These are phyloP conservation scores for Helicoverpa assulta DNA, from an alignment of 2,888 invertebrate genomes.

Conservation along the genomic window DNA sequence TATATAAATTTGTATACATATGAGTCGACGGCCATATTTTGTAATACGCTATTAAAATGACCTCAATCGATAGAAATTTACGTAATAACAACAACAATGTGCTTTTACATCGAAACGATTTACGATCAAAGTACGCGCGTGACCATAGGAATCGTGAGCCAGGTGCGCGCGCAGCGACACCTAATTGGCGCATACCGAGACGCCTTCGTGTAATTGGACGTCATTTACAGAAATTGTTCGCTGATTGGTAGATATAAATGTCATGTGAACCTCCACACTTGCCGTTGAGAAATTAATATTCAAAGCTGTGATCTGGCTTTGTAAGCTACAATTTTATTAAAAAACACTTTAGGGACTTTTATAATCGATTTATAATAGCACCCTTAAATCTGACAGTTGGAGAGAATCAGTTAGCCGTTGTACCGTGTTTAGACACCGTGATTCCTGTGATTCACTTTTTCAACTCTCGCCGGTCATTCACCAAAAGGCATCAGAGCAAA, in stretches of 20 bases:
- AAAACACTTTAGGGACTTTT: slow-evolving; percentile 9
- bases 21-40: slow-evolving; percentile 41
- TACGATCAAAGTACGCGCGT: slow-evolving; percentile 80
- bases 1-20: slow-evolving; percentile 29
- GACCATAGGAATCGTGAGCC: slow-evolving; percentile 84
- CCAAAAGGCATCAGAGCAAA: slow-evolving; percentile 83
- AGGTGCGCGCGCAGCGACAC: slow-evolving; percentile 83
- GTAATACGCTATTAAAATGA: slow-evolving; percentile 60
- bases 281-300: slow-evolving; percentile 54
- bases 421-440: slow-evolving; percentile 82
- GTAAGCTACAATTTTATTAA: slow-evolving; percentile 6
- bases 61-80: slow-evolving; percentile 69
- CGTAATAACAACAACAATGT: slow-evolving; percentile 70
- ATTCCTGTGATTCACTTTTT: slow-evolving; percentile 88
- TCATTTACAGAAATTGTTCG: slow-evolving; percentile 83
- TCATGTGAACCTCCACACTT: slow-evolving; percentile 69
- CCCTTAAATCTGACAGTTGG: slow-evolving; percentile 58
- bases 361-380: slow-evolving; percentile 51
- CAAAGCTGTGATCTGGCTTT: slow-evolving; percentile 22
- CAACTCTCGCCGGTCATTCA: slow-evolving; percentile 87
- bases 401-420: slow-evolving; percentile 78
- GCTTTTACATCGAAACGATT: slow-evolving; percentile 75
- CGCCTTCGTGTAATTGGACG: slow-evolving; percentile 86
- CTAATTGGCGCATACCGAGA: slow-evolving; percentile 87
- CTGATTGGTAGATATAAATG: slow-evolving; percentile 82